Conservation (phyloP, 2,113 vertebrate genomes). For the Ailurus styani region DNA sequence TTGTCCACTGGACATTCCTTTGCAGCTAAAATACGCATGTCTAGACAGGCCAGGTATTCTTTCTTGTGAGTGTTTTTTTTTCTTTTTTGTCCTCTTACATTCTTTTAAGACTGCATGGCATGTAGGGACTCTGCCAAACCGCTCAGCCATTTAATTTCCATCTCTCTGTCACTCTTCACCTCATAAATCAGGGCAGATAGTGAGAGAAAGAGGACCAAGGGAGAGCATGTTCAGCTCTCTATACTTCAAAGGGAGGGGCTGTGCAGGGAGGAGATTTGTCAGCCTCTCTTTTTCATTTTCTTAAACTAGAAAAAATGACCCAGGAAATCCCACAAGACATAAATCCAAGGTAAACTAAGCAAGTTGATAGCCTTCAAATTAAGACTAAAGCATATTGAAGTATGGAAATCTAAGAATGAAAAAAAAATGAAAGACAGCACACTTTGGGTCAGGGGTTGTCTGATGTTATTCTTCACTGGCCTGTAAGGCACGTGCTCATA, state of each 20-base stretch:
- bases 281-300: not conserved
- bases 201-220: not conserved
- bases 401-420: not conserved
- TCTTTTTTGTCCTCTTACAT: not conserved
- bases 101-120: constrained; percentile 44
- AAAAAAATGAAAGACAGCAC: not conserved
- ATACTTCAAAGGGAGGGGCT: not conserved
- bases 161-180: constrained; percentile 6
- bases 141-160: constrained; percentile 48
- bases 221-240: not conserved
- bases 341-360: not conserved
- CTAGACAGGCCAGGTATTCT: not conserved
- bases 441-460: not conserved
- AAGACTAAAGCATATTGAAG: not conserved
- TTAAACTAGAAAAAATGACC: not conserved
- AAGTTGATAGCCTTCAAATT: not conserved
- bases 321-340: not conserved
- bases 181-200: constrained; percentile 32
- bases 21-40: not conserved
- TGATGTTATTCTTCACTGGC: fast-evolving
- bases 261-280: not conserved
- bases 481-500: not conserved
- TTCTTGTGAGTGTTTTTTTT: not conserved
- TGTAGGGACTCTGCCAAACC: constrained; percentile 1
- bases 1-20: not conserved